Percentiles rank a stretch among this genome's conserved stretches.
Conservation (phyloP, 2,113 vertebrate genomes). For the Oxygymnocypris stewartii region DNA sequence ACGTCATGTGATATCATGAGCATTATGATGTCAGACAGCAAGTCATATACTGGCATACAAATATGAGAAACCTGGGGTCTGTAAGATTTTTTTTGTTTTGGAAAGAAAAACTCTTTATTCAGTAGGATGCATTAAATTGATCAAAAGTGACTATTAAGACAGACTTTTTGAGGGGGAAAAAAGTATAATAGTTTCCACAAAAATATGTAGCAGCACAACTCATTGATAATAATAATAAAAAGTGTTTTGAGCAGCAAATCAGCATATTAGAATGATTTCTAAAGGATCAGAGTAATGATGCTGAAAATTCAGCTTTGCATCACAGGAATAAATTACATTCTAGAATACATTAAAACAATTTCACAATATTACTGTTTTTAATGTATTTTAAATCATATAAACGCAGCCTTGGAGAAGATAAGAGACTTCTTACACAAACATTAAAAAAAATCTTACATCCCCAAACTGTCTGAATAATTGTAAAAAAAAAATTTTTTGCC, state of each 20-base stretch:
- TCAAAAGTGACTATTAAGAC: neutral
- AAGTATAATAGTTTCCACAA: too few species aligned
- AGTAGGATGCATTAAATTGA: neutral
- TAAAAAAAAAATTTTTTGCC: too few species aligned
- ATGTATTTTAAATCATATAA: neutral
- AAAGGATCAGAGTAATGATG: neutral
- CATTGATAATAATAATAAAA: neutral
- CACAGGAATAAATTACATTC: neutral
- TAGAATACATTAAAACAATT: neutral
- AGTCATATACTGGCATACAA: neutral
- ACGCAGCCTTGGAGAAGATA: neutral
- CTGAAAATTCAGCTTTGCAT: neutral
- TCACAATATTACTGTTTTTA: neutral
- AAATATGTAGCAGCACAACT: neutral
- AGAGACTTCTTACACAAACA: neutral
- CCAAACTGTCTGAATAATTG: neutral
- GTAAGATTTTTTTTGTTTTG: neutral
- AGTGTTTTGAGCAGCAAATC: neutral
- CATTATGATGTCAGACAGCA: constrained; percentile 9
- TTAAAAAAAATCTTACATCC: too few species aligned
- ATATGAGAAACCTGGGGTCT: neutral
- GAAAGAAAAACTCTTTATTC: neutral
- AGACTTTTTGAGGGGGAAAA: too few species aligned
- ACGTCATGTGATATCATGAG: constrained; percentile 3
- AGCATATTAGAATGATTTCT: neutral